Evolutionary conservation across 2,797 vertebrate genomes (phyloP).

Genomic region (Anas capensis): DNA sequence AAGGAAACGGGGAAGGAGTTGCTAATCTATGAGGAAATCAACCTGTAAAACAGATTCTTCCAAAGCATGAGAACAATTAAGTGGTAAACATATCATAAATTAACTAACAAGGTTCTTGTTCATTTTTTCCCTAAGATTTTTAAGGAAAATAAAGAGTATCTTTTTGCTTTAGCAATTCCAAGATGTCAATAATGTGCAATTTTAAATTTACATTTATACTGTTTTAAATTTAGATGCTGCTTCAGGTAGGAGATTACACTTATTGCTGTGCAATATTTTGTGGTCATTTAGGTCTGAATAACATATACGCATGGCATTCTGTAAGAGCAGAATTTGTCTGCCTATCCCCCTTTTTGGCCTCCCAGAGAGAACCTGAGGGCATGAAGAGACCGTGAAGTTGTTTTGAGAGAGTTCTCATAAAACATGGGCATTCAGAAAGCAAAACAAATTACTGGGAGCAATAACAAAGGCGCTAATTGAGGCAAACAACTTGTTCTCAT

Average conservation of each 20-base stretch:
- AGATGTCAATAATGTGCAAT: neutral
- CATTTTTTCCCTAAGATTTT: neutral
- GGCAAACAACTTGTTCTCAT: slow-evolving; percentile 21
- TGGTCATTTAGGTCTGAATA: neutral
- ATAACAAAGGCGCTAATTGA: slow-evolving; percentile 49
- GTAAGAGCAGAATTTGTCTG: slow-evolving; percentile 18
- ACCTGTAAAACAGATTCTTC: neutral
- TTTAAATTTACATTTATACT: neutral
- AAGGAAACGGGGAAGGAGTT: neutral
- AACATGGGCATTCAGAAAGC: slow-evolving; percentile 15
- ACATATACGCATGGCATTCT: neutral
- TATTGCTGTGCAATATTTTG: neutral
- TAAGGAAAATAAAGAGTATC: neutral
- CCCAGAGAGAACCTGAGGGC: slow-evolving; percentile 23
- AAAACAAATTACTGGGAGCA: slow-evolving; percentile 49
- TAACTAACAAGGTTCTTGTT: neutral
- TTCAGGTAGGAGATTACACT: neutral
- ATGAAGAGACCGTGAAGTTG: slow-evolving; percentile 19
- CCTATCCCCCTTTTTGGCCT: neutral
- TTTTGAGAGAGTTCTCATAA: slow-evolving; percentile 32
- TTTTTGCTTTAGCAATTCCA: neutral
- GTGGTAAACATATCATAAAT: neutral
- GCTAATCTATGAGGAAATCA: neutral
- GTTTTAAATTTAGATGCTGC: neutral
- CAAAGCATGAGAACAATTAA: neutral